Base-by-base conservation (phyloP, 2,888 invertebrate genomes). In the Xestia xanthographa region DNA sequence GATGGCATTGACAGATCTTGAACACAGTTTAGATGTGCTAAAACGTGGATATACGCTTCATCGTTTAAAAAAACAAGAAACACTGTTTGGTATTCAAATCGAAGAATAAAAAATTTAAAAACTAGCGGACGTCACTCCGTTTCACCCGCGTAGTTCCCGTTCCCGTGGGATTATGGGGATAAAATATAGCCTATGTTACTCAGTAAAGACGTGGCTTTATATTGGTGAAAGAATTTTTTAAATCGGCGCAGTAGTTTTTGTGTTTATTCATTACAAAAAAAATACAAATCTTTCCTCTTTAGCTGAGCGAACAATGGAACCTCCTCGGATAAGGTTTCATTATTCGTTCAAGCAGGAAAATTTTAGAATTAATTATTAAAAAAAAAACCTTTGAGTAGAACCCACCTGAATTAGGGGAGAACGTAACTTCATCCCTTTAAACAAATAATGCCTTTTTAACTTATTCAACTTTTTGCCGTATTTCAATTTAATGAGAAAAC, bases 391-490 rank as follows among this genome's bases (percentile, higher is more conserved):
- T 60, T n/a, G 17, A 34, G 22, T 17, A n/a, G 14, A 63, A n/a
- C 43, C 34, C 34, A 58, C 48, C 71, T 48, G 71, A 62, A 71
- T 76, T 65, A 76, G n/a, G 76, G 70, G 66, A 26, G 48, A 56
- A 60, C 67, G 56, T 63, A 20, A 72, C n/a, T 77, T 71, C 41
- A 73, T 58, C 56, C 45, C 26, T 67, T 70, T 22, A 70, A 75
- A 75, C 26, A 66, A 73, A 71, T 29, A 58, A 75, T 69, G 38
- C 43, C 66, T 63, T 81, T 60, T 80, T 73, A 80, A 74, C 66
- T 56, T 48, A 66, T 84, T 82, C 66, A 82, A 77, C 77, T 78
- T 80, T 76, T 74, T 67, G 22, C 60, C 60, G 73, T 69, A 56
- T 73, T 85, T 74, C 29, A 85, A 66, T 62, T 85, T 67, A 83